A percentile compares a stretch with the other conserved stretches of the same genome.
These are phyloP conservation scores for Oscheius sp. DNA, from an alignment of 2,888 invertebrate species.

Conservation along the genomic window DNA sequence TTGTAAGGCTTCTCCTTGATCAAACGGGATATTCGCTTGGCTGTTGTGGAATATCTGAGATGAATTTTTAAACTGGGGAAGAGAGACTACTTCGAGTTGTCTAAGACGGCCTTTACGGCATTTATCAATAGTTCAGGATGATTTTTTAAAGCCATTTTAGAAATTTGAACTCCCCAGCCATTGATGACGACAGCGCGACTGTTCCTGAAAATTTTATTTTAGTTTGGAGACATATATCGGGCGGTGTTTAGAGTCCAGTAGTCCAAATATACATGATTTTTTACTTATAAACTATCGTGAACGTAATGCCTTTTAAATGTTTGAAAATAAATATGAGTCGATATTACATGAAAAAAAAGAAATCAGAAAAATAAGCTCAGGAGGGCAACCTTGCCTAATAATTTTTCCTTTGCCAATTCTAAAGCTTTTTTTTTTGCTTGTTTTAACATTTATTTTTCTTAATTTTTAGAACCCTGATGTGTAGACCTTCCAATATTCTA, in stretches of 20 bases:
- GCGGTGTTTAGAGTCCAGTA: background rate
- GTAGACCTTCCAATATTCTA: too few relatives aligned
- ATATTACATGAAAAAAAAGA: too few relatives aligned
- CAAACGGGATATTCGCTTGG: constrained; percentile 37
- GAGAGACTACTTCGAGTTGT: background rate
- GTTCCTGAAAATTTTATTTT: constrained; percentile 36
- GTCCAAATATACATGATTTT: too few relatives aligned
- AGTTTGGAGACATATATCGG: background rate
- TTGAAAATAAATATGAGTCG: too few relatives aligned
- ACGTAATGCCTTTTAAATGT: too few relatives aligned
- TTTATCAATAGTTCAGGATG: constrained; percentile 33
- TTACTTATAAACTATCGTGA: too few relatives aligned
- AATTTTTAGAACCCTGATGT: too few relatives aligned
- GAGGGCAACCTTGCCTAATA: too few relatives aligned
- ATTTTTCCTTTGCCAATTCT: too few relatives aligned
- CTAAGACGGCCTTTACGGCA: constrained; percentile 36
- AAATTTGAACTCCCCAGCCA: constrained; percentile 55
- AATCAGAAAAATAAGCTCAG: too few relatives aligned
- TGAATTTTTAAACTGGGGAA: background rate
- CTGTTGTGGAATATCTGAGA: constrained; percentile 35
- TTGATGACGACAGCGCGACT: constrained; percentile 47
- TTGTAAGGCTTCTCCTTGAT: constrained; percentile 45
- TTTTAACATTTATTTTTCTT: too few relatives aligned
- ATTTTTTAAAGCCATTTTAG: constrained; percentile 36
- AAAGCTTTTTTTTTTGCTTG: too few relatives aligned